phyloP scores from a whole-genome alignment of 2,797 vertebrate genomes.

The Microctenopoma stevenorrisi region DNA sequence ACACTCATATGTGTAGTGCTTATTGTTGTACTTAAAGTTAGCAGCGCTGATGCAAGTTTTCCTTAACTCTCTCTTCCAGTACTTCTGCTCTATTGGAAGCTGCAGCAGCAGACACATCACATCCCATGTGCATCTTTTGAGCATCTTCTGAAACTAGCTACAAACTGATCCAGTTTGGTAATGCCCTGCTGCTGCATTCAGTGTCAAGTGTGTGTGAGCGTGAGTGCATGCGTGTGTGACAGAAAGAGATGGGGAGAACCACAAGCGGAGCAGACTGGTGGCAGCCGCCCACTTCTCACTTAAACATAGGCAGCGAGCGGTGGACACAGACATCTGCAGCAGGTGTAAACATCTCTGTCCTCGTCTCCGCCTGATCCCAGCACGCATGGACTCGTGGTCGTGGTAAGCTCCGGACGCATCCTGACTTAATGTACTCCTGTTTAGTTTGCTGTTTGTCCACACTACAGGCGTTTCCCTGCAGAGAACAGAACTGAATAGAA shows the following conservation, averaged over 20 bases:
- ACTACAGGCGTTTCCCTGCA: conserved; percentile 1
- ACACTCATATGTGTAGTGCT: too few relatives aligned
- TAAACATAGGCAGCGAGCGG: not conserved
- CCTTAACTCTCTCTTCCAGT: too few relatives aligned
- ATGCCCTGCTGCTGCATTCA: conserved; percentile 8
- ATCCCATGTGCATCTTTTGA: not conserved
- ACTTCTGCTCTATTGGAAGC: not conserved
- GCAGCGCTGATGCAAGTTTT: too few relatives aligned
- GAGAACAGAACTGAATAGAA: too few relatives aligned
- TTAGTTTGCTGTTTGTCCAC: conserved; percentile 13
- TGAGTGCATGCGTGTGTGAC: not conserved
- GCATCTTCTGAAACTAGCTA: conserved; percentile 5
- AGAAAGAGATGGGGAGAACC: not conserved
- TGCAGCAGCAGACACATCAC: not conserved
- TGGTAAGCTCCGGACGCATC: conserved; percentile 3
- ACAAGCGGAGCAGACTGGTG: conserved; percentile 15
- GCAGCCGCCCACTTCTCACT: not conserved
- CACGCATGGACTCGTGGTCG: not conserved
- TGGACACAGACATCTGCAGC: conserved; percentile 20
- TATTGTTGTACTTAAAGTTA: too few relatives aligned
- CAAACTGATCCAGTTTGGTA: conserved; percentile 46
- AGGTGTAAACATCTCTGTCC: conserved; percentile 21
- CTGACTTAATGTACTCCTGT: conserved; percentile 13
- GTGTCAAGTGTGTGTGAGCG: conserved; percentile 18
- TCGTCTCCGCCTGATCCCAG: conserved; percentile 3